Base-by-base conservation (phyloP, 2,888 invertebrate genomes). In the Gonocerus acuteangulatus region DNA sequence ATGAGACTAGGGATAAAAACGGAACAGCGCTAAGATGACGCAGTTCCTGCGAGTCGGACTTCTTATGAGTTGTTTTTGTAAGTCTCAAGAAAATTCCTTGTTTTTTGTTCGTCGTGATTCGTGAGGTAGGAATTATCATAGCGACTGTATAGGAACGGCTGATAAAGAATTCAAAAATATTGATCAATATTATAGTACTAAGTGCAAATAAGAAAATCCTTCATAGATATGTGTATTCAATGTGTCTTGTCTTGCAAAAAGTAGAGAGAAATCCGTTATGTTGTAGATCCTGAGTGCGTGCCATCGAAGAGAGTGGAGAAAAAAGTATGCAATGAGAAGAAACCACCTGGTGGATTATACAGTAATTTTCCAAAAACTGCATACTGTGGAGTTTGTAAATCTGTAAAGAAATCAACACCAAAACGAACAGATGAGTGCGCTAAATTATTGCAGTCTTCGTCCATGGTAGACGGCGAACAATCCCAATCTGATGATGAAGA, bases 101-200 rank as follows among this genome's bases (percentile, higher is more conserved):
- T 96, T 96, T 75, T 96, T 96, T 95, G 96, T 96, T 73, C 94
- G 91, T 34, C 97, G 97, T 76, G 97, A 97, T 74, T 83, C 89
- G 13, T 97, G 97, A 73, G 94, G 96, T 74, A 95, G 96, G 75
- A 97, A 97, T 96, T 97, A 94, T 72, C 97, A 97, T 72, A 96
- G 96, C 1, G 94, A 95, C 72, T 97, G 96, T 73, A 95, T 97
- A 67, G 90, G 89, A 69, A 91, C 96, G 67, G 94, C 93, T 0
- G 91, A 94, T 73, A 84, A 88, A 68, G 93, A 95, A 72, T 90
- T 96, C 0, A 93, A 92, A 71, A 83, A 86, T 68, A 96, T 97
- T 61, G 90, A 92, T 71, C 90, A 90, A 68, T 97, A 94, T 72
- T 95, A 88, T 72, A 96, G 96, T 74, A 82, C 87, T 69, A 83